Evolutionary conservation across 2,113 vertebrate genomes (phyloP), one percentile per base, ranked within the genome.

Genomic region (Brachirus orientalis): DNA sequence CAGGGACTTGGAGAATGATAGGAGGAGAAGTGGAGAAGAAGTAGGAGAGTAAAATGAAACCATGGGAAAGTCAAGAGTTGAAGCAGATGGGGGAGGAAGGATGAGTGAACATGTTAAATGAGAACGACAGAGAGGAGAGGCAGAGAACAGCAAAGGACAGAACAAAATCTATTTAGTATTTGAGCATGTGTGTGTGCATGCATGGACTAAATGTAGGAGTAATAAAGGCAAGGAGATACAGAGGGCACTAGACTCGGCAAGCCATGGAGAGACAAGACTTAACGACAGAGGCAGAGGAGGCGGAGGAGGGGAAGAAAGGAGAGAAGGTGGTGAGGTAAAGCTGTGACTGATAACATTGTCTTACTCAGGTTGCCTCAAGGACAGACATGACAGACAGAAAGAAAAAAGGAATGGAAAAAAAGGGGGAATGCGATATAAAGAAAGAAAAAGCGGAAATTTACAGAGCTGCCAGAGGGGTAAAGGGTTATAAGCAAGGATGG

Each of bases 311-410:
- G 28, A 9, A 20, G 45, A 19, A 20, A 41, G 19, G 62, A 33
- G 46, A 46, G 55, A 51, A 63, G 71, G 73, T 69, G 80, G 71
- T 5, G 63, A 44, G 67, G 80, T 63, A 72, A 67, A 62, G 48
- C 62, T 69, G 74, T 87, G 85, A 92, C 90, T 88, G 90, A 89
- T 89, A 88, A 86, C 85, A 89, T 71, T 85, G 86, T 90, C 65
- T 69, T 77, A 71, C 70, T 80, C 66, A 19, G 84, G 83, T 85
- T 86, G 86, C 86, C 82, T 90, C 83, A 88, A 86, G 88, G 88
- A 77, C 87, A 85, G 72, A 84, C 61, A 79, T 82, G 77, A 79
- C 45, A 1, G 72, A 64, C 37, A 60, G 64, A 66, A 57, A 64
- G 63, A 74, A 66, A 72, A 65, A 60, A 59, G 64, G 54, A 64